Evolutionary conservation across 1,140 invertebrate species (phyloP), one percentile per base, ranked within the genome.

Genomic region (Bombus affinis): DNA sequence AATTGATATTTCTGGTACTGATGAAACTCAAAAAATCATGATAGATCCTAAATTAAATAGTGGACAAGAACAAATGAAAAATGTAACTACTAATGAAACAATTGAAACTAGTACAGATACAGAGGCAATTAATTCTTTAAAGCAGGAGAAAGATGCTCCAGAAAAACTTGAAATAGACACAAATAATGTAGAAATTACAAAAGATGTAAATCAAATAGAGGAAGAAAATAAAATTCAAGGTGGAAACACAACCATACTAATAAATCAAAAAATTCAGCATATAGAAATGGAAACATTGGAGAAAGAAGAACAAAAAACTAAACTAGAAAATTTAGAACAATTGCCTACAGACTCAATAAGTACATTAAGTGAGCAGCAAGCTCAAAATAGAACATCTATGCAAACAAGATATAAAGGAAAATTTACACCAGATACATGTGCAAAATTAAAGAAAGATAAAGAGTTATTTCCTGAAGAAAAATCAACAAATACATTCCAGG

Each of bases 401-500:
- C 86, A 91, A 81, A 92, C 88, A 13, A 88, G 87, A 53, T 92
- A 92, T 73, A 92, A 92, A 72, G 90, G 91, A 57, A 93, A 88
- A 84, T 90, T 89, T 57, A 88, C 85, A n/a, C 85, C 89, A 10
- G 92, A 92, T 44, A 89, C 85, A 0, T 86, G 83, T n/a, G 62
- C 72, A 44, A 92, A 91, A 83, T 47, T 70, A 47, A 92, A 73
- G 66, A 92, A 91, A 78, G 88, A 91, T 15, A 89, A 90, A 74
- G 88, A 88, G n/a, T 47, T 62, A 15, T 57, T 84, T 22, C 32
- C 68, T 15, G 91, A 92, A 15, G 91, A 92, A 22, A 91, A 89
- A 47, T 77, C 91, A 39, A 65, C 91, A n/a, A 92, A 93, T 78
- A 88, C 93, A 65, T 93, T 93, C 73, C 93, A 94, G 73, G 93